Conservation (phyloP, 2,113 vertebrate genomes). For the Orthonyx spaldingii region DNA sequence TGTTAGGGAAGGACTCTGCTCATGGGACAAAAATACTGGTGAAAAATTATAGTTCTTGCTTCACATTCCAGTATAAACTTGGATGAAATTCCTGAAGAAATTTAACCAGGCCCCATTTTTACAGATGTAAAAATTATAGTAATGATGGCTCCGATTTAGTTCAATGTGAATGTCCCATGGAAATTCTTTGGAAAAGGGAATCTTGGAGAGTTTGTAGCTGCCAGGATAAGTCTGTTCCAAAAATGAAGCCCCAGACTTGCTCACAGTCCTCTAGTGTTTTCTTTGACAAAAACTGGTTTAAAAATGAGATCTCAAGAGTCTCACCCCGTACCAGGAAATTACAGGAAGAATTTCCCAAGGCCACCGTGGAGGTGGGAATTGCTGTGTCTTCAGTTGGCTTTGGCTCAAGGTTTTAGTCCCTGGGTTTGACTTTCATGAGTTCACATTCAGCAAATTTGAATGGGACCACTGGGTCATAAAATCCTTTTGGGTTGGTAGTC, state of each 20-base stretch:
- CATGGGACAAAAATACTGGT: background rate
- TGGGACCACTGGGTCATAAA: background rate
- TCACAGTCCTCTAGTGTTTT: background rate
- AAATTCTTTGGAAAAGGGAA: background rate
- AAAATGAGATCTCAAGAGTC: background rate
- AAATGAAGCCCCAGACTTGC: background rate
- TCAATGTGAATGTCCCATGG: accelerated
- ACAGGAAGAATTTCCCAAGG: background rate
- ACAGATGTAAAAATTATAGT: background rate
- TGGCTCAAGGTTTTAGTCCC: background rate
- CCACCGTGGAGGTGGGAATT: background rate
- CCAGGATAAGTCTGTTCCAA: background rate
- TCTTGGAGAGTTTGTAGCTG: background rate
- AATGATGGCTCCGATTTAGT: accelerated
- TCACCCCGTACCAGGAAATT: background rate
- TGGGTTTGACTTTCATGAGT: background rate
- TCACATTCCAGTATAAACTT: background rate
- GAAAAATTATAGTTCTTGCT: background rate
- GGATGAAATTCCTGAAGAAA: background rate
- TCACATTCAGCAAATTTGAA: background rate
- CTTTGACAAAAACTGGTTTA: background rate
- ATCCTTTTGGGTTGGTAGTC: background rate
- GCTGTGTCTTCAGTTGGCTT: background rate
- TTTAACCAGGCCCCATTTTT: background rate
- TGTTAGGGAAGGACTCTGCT: background rate